phyloP scores from a whole-genome alignment of 2,113 vertebrate genomes.

The Corapipo altera region DNA sequence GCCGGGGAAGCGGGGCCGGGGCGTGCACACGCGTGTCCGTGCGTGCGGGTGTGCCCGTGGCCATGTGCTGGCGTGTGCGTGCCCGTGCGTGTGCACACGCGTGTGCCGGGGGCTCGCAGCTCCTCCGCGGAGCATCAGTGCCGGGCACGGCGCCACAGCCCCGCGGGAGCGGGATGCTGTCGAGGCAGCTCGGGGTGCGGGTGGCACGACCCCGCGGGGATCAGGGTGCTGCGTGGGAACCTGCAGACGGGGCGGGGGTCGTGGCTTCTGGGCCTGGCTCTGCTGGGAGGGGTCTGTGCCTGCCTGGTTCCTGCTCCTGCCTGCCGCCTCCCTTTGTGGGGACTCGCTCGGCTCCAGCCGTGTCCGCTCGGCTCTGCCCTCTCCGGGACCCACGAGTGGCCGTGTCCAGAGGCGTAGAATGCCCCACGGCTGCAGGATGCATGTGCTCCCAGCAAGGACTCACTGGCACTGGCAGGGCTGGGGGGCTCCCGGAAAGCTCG shows the following conservation, averaged over 20 bases:
- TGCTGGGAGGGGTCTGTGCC: not conserved
- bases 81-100: not conserved
- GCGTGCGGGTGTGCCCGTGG: conserved; percentile 11
- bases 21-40: not conserved
- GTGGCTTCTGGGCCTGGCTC: not conserved
- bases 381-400: not conserved
- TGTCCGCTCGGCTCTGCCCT: not conserved
- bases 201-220: not conserved
- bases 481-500: not conserved
- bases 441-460: not conserved
- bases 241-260: not conserved
- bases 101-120: not conserved
- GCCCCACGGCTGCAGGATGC: rapidly evolving
- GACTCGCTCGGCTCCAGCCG: not conserved
- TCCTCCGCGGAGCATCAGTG: not conserved
- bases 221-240: not conserved
- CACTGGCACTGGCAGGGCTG: not conserved
- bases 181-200: not conserved
- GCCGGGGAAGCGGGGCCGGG: not conserved
- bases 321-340: not conserved
- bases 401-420: not conserved
- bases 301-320: not conserved
- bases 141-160: not conserved
- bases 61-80: conserved; percentile 23
- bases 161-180: not conserved